Base-by-base conservation (phyloP, 1,140 invertebrate genomes). In the Drosophila simulans region DNA sequence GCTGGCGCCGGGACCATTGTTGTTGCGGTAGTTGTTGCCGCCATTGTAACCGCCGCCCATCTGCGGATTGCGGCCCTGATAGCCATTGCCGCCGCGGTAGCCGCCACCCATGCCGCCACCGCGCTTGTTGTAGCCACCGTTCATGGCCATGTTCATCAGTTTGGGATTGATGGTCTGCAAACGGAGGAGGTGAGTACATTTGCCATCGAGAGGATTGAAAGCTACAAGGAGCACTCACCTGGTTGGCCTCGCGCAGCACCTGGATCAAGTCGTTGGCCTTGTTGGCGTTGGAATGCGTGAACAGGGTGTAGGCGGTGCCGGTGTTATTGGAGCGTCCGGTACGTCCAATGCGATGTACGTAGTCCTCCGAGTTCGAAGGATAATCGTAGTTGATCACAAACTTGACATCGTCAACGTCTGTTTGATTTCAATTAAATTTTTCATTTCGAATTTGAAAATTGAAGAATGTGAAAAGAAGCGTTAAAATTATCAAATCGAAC, bases 371-470 rank as follows among this genome's bases (percentile, higher is more conserved):
- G 92, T 98, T 98, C 83, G 97, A 98, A 15, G 99, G 99, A 94
- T 99, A 99, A 93, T 99, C 99, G 94, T 97, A 99, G 94, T 99
- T 99, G 92, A 99, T 99, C 42, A 99, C 99, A 95, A 98, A 99
- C 93, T 99, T 99, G 60, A 99, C 98, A 94, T 99, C 99, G 93
- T 99, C 97, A 91, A 99, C 98, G 96, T 99, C 98, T 99, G 70
- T 88, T 82, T 63, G 37, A 59, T 69, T 78, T 77, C 12, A 63
- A 53, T 71, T 60, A 71, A 43, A 57, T 77, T 74, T 85, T 77
- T 77, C 40, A 77, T 70, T 71, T 49, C 52, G 64, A 73, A 57
- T 80, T 86, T 86, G 88, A 77, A 90, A 90, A 89, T 90, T 85
- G 86, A 76, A 89, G 79, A 89, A 90, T 80, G 46, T 72, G 56